phyloP scores from a whole-genome alignment of 2,888 invertebrate species.

The Cerastis leucographa region DNA sequence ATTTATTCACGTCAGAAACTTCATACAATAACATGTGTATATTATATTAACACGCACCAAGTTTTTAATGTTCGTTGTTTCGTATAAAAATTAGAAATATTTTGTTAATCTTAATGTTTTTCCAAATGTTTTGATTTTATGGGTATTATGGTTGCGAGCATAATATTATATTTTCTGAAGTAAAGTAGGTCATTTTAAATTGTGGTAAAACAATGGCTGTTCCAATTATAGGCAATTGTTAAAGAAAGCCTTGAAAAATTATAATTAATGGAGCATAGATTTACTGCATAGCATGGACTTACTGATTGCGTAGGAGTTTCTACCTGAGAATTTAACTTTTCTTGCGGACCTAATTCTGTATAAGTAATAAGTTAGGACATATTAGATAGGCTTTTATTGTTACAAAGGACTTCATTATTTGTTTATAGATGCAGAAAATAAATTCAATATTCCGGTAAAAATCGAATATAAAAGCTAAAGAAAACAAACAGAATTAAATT shows the following conservation, averaged over 20 bases:
- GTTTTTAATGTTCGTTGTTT: constrained; percentile 57
- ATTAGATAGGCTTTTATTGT: background rate
- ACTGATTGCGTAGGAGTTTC: constrained; percentile 39
- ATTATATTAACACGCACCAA: constrained; percentile 63
- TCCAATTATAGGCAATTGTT: constrained; percentile 36
- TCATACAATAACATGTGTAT: constrained; percentile 71
- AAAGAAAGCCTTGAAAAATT: constrained; percentile 41
- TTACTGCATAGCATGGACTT: too few relatives aligned
- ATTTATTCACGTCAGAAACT: constrained; percentile 83
- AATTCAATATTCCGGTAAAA: background rate
- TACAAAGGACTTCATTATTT: background rate
- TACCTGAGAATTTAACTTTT: constrained; percentile 8
- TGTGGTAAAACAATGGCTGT: constrained; percentile 43
- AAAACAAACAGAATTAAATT: background rate
- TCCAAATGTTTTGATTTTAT: constrained; percentile 46
- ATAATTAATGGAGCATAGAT: constrained; percentile 23
- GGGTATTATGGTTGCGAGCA: background rate
- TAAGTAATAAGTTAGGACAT: background rate
- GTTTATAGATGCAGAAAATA: background rate
- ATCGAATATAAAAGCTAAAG: background rate
- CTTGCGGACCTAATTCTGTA: constrained; percentile 1
- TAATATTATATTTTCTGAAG: constrained; percentile 2
- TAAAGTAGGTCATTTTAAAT: constrained; percentile 42
- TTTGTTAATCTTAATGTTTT: constrained; percentile 65
- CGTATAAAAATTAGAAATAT: constrained; percentile 56